Evolutionary conservation across 1,140 invertebrate species (phyloP), one percentile per base, ranked within the genome.

Genomic region (Ganaspis sp.): DNA sequence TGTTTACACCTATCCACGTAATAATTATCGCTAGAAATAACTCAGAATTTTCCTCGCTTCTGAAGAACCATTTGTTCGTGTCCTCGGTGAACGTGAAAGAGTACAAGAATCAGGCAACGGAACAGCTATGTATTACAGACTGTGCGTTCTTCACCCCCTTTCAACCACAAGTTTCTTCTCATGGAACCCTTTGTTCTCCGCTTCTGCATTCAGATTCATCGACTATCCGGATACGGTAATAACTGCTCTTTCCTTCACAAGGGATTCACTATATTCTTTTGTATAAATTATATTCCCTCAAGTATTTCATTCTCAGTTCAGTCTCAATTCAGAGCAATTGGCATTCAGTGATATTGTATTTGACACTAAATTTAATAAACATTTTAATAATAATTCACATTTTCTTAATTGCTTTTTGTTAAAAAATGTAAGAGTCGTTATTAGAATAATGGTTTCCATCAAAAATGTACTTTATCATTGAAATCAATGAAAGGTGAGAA

Each of bases 231-330:
- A 64, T 64, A 29, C 54, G 23, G 21, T 64, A 64, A 64, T 64
- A n/a, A 64, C 54, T 26, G 26, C 54, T 64, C 54, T 64, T 64
- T 64, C 11, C 23, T 29, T 26, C 15, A 49, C 15, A 49, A 49
- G 45, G 45, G 45, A 49, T 49, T 49, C 45, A 49, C 45, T 49
- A 49, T 49, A 49, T 49, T 49, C 45, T 49, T 49, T 49, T 49
- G 45, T 49, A 17, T 38, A 19, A 72, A 80, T 83, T 80, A 58
- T 72, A 26, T 69, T 26, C 21, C 1, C 4, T 17, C 45, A 9
- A 4, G 45, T 1, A 19, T 49, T 49, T 49, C 6, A 34, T 34
- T 3, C 6, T 34, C 29, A 34, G 29, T 34, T 6, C 29, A 34
- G 29, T 3, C 2, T 34, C 29, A 3, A 34, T 34, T 34, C 2